Conservation (phyloP, 37 sponge, comb jelly and placozoan genomes). For the Agelas oroides region DNA sequence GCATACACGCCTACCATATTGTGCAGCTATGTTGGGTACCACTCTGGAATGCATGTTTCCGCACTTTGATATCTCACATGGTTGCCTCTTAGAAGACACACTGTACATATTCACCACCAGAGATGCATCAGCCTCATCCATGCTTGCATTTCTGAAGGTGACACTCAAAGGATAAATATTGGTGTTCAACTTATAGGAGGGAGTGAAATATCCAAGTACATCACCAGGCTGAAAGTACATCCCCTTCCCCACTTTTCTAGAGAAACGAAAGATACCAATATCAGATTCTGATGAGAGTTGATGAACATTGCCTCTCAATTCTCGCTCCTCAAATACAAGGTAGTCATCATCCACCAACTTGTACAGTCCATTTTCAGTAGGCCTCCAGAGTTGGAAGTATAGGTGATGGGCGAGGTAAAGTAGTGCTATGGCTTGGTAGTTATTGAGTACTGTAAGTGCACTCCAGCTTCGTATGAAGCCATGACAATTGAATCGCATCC, state of each 20-base stretch:
- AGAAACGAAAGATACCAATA: slow-evolving; percentile 6
- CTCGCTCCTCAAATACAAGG: background rate
- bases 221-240: slow-evolving; percentile 42
- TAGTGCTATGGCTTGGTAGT: background rate
- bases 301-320: background rate
- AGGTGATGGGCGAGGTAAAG: background rate
- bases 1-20: slow-evolving; percentile 4
- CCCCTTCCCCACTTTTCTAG: background rate
- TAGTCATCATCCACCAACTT: slow-evolving; percentile 13
- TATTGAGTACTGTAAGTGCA: slow-evolving; percentile 12
- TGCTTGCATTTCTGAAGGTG: slow-evolving; percentile 1
- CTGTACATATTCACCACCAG: slow-evolving; percentile 16
- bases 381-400: slow-evolving; percentile 53
- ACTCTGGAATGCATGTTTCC: background rate
- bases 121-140: background rate
- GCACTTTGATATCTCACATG: background rate
- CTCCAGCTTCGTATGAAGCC: slow-evolving; percentile 47
- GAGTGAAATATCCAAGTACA: slow-evolving; percentile 27
- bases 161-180: background rate
- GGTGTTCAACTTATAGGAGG: background rate
- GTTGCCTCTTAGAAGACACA: background rate
- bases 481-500: slow-evolving; percentile 41
- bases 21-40: slow-evolving; percentile 11
- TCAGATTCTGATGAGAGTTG: background rate
- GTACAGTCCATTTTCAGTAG: slow-evolving; percentile 1